A percentile compares a stretch with the other conserved stretches of the same genome.
These are phyloP conservation scores for Hylaea fasciaria DNA, from an alignment of 2,888 invertebrate species.

Conservation along the genomic window DNA sequence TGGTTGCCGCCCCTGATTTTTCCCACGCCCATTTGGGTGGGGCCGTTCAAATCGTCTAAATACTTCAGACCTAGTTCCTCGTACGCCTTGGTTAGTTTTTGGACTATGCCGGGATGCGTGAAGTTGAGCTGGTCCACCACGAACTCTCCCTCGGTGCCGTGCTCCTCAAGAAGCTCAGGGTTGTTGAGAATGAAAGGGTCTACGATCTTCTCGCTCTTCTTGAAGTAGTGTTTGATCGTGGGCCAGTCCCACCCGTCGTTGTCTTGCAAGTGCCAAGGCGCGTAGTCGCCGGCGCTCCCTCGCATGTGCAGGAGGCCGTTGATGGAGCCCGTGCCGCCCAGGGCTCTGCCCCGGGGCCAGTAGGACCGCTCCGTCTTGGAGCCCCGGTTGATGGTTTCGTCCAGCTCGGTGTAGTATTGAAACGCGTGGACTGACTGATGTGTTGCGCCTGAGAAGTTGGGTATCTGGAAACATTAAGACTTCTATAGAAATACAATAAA, in stretches of 20 bases:
- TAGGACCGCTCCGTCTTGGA: constrained; percentile 59
- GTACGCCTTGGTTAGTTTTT: too few species aligned
- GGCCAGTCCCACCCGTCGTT: constrained; percentile 51
- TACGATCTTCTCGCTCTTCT: too few species aligned
- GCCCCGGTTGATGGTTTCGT: constrained; percentile 62
- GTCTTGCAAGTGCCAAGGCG: constrained; percentile 64
- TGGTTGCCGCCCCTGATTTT: constrained; percentile 79
- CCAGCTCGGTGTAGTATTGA: constrained; percentile 71
- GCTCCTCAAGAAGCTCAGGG: too few species aligned
- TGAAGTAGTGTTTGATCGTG: too few species aligned
- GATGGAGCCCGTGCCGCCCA: constrained; percentile 77
- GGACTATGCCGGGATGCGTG: too few species aligned
- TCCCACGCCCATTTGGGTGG: constrained; percentile 81
- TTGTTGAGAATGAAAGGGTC: too few species aligned
- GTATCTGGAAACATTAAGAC: constrained; percentile 60
- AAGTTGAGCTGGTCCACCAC: too few species aligned
- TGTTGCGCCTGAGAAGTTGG: constrained; percentile 66
- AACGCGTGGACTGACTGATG: constrained; percentile 62
- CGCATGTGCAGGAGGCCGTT: constrained; percentile 75
- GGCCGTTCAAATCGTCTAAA: constrained; percentile 72
- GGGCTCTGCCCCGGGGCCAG: constrained; percentile 73
- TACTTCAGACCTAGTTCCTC: constrained; percentile 71
- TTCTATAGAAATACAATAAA: background rate
- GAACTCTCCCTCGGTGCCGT: too few species aligned
- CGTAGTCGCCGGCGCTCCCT: constrained; percentile 70